A percentile compares a stretch with the other conserved stretches of the same genome.
phyloP scores from a whole-genome alignment of 2,888 invertebrate genomes.

The Noctua fimbriata region DNA sequence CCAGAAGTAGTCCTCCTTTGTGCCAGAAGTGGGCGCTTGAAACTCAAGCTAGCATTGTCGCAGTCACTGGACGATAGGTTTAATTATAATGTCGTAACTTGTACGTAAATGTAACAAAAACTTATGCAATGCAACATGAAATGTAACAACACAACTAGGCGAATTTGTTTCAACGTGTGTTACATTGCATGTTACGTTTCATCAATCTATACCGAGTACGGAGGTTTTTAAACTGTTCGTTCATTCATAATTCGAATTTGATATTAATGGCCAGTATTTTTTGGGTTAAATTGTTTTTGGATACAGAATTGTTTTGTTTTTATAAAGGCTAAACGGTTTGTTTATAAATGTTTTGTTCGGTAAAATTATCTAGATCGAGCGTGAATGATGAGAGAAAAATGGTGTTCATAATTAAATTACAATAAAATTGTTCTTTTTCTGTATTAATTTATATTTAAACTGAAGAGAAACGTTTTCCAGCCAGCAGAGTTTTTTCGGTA shows the following conservation, averaged over 20 bases:
- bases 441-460: not conserved
- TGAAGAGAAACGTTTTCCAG: not conserved
- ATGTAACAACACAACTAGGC: not conserved
- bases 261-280: conserved; percentile 16
- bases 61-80: conserved; percentile 44
- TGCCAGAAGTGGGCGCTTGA: conserved; percentile 29
- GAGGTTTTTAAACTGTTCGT: conserved; percentile 42
- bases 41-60: conserved; percentile 60
- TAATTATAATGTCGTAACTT: conserved; percentile 52
- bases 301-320: not conserved
- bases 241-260: conserved; percentile 45
- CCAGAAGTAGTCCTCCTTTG: conserved; percentile 48
- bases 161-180: not conserved
- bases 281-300: not conserved
- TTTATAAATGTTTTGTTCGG: not conserved
- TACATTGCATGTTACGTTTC: not conserved
- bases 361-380: not conserved
- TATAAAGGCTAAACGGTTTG: not conserved
- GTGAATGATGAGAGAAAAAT: not conserved
- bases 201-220: conserved; percentile 1
- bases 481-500: not conserved
- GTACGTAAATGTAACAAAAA: too few species aligned
- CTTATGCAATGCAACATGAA: too few species aligned
- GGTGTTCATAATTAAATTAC: not conserved
- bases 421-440: not conserved